Base-by-base conservation (phyloP, 2,113 vertebrate species). In the Haemorhous mexicanus region DNA sequence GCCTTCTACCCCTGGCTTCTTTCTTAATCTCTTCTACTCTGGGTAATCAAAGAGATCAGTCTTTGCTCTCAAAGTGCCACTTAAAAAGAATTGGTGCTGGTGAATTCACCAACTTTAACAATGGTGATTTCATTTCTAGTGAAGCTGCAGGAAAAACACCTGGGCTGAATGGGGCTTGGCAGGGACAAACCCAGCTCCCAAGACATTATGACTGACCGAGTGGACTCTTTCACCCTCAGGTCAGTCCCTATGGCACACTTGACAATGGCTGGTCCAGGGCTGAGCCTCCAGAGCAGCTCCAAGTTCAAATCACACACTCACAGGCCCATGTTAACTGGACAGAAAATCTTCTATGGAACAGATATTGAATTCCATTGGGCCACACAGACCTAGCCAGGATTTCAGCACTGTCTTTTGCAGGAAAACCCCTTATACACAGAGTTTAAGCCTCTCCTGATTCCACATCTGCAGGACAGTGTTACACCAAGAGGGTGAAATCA, bases 161-260 rank as follows among this genome's bases (percentile, higher is more conserved):
- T 2, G 19, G 49, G 28, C 22, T 79, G 78, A 79, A 50, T 3
- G 9, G 50, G 63, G 20, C 49, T 76, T 37, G 46, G 49, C 43
- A 53, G 53, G 74, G 46, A 88, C 56, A 35, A 73, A 24, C 23
- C 18, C 72, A 55, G 67, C 21, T 76, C 62, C 70, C 35, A 59
- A 66, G 16, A 30, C 12, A 49, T 33, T 26, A 49, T 8, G 37
- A 64, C 33, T 64, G 35, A 59, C 58, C 7, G 6, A 52, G 41
- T 3, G 6, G 46, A 27, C 39, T 70, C 63, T 37, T 27, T 43
- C 10, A 33, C 24, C 50, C 62, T 68, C 32, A 26, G 70, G 52
- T 16, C 2, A 6, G 56, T 43, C 66, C 55, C 32, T 24, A 0
- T 0, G 7, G 32, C 20, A 87, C 13, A 6, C 15, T 21, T 26